Evolutionary conservation across 1,140 invertebrate species (phyloP).

Genomic region (Geopemphigus sp.): DNA sequence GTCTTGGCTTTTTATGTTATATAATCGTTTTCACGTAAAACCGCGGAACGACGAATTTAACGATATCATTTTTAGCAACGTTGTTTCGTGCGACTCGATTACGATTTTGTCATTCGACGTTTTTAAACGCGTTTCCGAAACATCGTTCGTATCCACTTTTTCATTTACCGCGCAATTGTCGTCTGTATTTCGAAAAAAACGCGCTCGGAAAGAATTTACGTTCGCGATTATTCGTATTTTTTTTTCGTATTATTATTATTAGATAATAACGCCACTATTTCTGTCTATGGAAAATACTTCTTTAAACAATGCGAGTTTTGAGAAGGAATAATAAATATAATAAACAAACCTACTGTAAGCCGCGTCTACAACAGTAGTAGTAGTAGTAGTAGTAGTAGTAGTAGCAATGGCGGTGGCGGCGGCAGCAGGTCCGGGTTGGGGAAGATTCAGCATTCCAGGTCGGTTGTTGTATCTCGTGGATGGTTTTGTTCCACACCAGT

Average conservation of each 20-base stretch:
- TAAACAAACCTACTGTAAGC: conserved; percentile 38
- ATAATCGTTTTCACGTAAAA: too few species aligned
- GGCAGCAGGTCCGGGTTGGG: conserved; percentile 43
- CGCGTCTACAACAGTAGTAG: conserved; percentile 27
- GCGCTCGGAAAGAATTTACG: background rate
- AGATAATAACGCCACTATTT: conserved; percentile 1
- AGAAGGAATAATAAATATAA: conserved; percentile 42
- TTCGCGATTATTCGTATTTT: conserved; percentile 5
- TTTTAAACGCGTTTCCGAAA: background rate
- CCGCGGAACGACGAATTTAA: background rate
- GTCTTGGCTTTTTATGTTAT: too few species aligned
- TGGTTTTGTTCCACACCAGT: conserved; percentile 49
- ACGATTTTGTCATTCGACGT: too few species aligned
- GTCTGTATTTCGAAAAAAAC: background rate
- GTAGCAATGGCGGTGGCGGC: too few species aligned
- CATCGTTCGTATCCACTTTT: too few species aligned
- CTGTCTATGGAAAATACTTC: conserved; percentile 19
- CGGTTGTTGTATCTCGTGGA: conserved; percentile 48
- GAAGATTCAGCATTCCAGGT: conserved; percentile 49
- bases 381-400: too few species aligned
- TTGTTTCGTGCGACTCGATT: background rate
- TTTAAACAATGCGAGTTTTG: conserved; percentile 40
- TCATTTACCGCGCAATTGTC: background rate
- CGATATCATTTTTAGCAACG: background rate
- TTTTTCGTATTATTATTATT: conserved; percentile 17